These are phyloP conservation scores for Philhelius pedissequus DNA, from an alignment of 2,888 invertebrate species.

Conservation along the genomic window DNA sequence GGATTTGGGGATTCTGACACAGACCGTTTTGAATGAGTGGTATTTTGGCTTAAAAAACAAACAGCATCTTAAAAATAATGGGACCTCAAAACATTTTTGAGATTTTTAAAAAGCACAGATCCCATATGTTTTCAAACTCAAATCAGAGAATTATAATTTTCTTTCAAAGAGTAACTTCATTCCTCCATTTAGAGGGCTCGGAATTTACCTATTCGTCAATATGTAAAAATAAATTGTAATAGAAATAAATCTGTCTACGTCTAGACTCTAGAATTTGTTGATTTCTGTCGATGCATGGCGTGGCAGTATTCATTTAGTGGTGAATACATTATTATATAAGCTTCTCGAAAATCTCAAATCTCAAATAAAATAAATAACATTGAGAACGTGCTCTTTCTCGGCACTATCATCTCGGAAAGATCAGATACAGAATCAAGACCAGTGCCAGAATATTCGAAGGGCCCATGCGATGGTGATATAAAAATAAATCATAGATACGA, in stretches of 20 bases:
- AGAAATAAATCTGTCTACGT: slow-evolving; percentile 41
- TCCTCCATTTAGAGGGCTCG: background rate
- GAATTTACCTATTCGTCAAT: background rate
- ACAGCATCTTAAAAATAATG: too few relatives aligned
- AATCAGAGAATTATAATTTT: too few relatives aligned
- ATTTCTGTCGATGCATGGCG: background rate
- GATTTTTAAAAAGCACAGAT: too few relatives aligned
- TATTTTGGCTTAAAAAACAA: too few relatives aligned
- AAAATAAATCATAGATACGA: background rate
- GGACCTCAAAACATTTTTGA: too few relatives aligned
- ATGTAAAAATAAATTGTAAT: slow-evolving; percentile 23
- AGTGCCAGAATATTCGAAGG: slow-evolving; percentile 16
- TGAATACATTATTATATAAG: slow-evolving; percentile 35
- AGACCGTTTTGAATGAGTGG: too few relatives aligned
- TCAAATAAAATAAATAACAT: slow-evolving; percentile 8
- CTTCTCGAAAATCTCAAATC: slow-evolving; percentile 1
- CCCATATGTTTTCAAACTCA: too few relatives aligned
- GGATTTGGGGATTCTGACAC: too few relatives aligned
- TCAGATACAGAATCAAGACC: slow-evolving; percentile 20
- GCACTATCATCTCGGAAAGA: background rate
- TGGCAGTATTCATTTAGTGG: background rate
- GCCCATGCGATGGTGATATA: background rate
- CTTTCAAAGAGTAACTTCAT: too few relatives aligned
- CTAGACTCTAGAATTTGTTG: background rate
- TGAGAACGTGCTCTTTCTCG: background rate